A percentile compares a stretch with the other conserved stretches of the same genome.
These are phyloP conservation scores for Aricia artaxerxes DNA, from an alignment of 2,888 invertebrate genomes.

Conservation along the genomic window DNA sequence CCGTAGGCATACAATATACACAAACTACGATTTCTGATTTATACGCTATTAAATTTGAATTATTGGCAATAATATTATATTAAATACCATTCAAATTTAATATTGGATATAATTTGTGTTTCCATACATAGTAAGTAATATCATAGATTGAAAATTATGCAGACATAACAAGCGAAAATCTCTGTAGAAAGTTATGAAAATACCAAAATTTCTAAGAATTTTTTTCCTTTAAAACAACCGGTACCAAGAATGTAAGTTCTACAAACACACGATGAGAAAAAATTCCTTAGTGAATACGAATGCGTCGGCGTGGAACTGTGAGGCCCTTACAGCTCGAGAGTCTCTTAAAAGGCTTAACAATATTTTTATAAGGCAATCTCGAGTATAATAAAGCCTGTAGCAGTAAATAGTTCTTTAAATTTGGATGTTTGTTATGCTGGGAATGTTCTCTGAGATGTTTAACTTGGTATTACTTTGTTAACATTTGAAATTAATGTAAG, in stretches of 20 bases:
- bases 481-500: too few relatives aligned
- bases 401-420: conserved; percentile 37
- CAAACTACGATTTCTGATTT: background rate
- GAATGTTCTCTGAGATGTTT: conserved; percentile 18
- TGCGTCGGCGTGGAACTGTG: conserved; percentile 49
- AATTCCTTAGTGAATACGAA: conserved; percentile 61
- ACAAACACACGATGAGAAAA: conserved; percentile 35
- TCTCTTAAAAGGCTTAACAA: conserved; percentile 55
- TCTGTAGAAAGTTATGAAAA: background rate
- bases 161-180: background rate
- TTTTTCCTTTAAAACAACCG: background rate
- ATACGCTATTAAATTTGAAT: background rate
- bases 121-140: background rate
- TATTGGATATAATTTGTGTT: background rate
- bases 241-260: conserved; percentile 13
- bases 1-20: background rate
- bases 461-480: background rate
- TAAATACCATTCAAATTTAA: background rate
- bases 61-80: background rate
- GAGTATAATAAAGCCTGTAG: conserved; percentile 40
- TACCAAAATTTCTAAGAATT: background rate
- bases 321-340: conserved; percentile 62
- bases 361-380: conserved; percentile 58
- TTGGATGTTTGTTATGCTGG: conserved; percentile 7
- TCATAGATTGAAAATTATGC: background rate